Percentiles rank a stretch among this genome's conserved stretches.
Conservation (phyloP, 2,888 invertebrate genomes). For the Brachyptera putata region DNA sequence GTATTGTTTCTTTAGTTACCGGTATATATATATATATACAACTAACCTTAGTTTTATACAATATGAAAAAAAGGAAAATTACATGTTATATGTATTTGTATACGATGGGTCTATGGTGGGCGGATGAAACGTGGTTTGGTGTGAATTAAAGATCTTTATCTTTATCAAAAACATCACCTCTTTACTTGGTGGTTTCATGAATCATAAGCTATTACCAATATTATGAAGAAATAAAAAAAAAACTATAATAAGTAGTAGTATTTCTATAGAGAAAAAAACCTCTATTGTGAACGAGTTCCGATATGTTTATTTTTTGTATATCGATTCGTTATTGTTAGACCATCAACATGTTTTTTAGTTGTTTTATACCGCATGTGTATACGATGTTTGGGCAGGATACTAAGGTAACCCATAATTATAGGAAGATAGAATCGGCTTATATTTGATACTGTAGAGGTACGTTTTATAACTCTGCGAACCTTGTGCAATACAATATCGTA, state of each 20-base stretch:
- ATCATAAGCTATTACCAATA: background rate
- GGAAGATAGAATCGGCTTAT: constrained; percentile 14
- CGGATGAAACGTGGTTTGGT: constrained; percentile 11
- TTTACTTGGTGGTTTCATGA: background rate
- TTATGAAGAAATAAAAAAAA: constrained; percentile 3
- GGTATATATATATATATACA: too few relatives aligned
- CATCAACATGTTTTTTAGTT: constrained; percentile 5
- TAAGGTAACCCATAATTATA: constrained; percentile 14
- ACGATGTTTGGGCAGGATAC: constrained; percentile 14
- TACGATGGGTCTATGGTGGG: constrained; percentile 8
- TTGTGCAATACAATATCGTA: background rate
- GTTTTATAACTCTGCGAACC: constrained; percentile 8
- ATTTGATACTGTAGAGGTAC: background rate
- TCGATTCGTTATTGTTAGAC: background rate
- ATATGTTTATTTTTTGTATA: background rate
- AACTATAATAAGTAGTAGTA: background rate
- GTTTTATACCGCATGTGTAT: background rate
- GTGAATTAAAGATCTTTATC: constrained; percentile 20
- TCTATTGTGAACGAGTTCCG: too few relatives aligned
- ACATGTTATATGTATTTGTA: constrained; percentile 13
- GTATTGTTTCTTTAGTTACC: too few relatives aligned
- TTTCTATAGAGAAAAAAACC: background rate
- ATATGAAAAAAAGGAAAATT: too few relatives aligned
- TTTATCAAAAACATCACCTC: constrained; percentile 17
- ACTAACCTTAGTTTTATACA: too few relatives aligned